Base-by-base conservation (phyloP, 2,113 vertebrate species). In the Numenius arquata region DNA sequence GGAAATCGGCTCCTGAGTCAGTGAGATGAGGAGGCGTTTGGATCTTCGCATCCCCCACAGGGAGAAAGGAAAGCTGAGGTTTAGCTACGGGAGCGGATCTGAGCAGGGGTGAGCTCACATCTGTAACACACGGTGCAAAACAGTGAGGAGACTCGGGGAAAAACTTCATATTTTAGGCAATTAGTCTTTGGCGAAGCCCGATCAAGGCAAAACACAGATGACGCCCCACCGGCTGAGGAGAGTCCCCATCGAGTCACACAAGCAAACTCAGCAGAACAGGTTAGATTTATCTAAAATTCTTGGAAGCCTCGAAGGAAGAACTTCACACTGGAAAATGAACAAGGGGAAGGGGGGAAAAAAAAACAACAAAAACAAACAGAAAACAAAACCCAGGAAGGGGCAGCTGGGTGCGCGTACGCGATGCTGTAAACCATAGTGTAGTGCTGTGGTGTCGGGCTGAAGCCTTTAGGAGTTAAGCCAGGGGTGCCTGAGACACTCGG, bases 401-500 rank as follows among this genome's bases (percentile, higher is more conserved):
- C 94, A 94, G 90, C 87, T 96, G 88, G 91, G 94, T 89, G 75
- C 59, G 2, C 66, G 66, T 83, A 94, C 16, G 74, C 92, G 97
- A 96, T 83, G 97, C 95, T 97, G 98, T 92, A 97, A 97, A 97
- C 96, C 93, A 95, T 89, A 94, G 84, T 53, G 86, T 74, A 92
- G 90, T 61, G 80, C 95, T 77, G 90, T n/a, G 13, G 86, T 34
- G 38, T 62, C 58, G 95, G 50, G 67, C 8, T 22, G 68, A 82
- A 91, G 96, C 88, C 89, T 97, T 97, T 99, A 99, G 30, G 98
- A 98, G 82, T 97, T 90, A 82, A 99, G 98, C 99, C 99, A 99
- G 29, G 99, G 98, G 89, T 99, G 99, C 85, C 98, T 98, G 95
- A 99, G 99, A 96, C 99, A 99, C 96, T 99, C 99, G 8, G 99